Percentiles rank a stretch among this genome's conserved stretches.
Conservation (phyloP, 2,888 invertebrate species). For the Mythimna albipuncta region DNA sequence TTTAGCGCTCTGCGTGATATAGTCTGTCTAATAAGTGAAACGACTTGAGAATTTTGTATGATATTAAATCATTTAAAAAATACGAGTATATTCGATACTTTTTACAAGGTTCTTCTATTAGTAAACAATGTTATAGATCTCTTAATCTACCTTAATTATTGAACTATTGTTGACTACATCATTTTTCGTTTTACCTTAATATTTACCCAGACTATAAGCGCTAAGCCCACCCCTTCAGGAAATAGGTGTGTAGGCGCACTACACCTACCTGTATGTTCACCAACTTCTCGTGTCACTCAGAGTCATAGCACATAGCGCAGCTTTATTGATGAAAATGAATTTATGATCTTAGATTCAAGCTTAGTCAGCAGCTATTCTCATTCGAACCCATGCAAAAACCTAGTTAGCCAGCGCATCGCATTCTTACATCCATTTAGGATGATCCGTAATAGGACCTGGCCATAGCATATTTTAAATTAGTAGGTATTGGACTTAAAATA, state of each 20-base stretch:
- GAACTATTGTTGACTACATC: too few species aligned
- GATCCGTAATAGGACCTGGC: conserved; percentile 13
- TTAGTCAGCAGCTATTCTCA: conserved; percentile 16
- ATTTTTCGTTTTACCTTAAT: too few species aligned
- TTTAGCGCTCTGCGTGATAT: too few species aligned
- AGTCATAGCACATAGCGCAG: neutral
- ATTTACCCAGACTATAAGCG: too few species aligned
- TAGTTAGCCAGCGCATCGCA: conserved; percentile 6
- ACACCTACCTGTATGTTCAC: neutral
- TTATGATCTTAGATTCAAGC: neutral
- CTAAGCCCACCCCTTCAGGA: neutral
- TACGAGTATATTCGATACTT: too few species aligned
- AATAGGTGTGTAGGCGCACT: neutral
- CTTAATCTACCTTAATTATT: too few species aligned
- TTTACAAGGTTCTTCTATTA: too few species aligned
- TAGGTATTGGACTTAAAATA: too few species aligned
- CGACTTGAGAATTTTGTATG: too few species aligned
- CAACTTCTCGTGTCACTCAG: neutral
- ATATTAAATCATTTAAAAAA: too few species aligned
- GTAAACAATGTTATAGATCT: too few species aligned
- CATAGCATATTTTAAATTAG: neutral
- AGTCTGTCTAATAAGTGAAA: too few species aligned
- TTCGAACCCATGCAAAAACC: neutral
- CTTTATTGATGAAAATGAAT: conserved; percentile 6
- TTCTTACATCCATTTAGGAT: conserved; percentile 16